A percentile compares a stretch with the other conserved stretches of the same genome.
These are phyloP conservation scores for Propithecus coquereli DNA, from an alignment of 2,113 vertebrate species.

Conservation along the genomic window DNA sequence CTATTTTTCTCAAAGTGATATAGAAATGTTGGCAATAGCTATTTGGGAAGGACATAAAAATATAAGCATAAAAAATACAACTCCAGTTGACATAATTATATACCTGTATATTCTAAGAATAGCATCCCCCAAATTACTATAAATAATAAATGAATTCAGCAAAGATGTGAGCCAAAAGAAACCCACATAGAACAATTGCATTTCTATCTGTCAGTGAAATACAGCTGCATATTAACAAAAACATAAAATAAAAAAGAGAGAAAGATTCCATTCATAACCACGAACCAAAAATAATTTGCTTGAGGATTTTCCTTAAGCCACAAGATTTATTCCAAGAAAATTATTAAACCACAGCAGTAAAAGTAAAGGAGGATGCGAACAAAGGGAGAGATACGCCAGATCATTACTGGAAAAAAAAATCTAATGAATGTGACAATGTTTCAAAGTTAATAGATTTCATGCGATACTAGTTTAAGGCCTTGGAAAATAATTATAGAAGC, in stretches of 20 bases:
- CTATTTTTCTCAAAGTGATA: background rate
- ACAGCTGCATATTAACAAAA: slow-evolving; percentile 57
- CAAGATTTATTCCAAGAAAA: slow-evolving; percentile 50
- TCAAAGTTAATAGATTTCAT: background rate
- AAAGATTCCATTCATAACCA: slow-evolving; percentile 43
- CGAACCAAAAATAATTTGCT: slow-evolving; percentile 58
- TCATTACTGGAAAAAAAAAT: background rate
- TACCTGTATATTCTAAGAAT: slow-evolving; percentile 64
- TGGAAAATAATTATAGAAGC: background rate
- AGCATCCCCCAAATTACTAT: slow-evolving; percentile 49
- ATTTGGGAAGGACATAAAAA: slow-evolving; percentile 30
- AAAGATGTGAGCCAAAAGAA: slow-evolving; percentile 57
- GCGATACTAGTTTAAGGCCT: background rate
- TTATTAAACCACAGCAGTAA: slow-evolving; percentile 32
- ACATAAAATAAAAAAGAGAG: slow-evolving; percentile 13
- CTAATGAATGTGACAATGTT: background rate
- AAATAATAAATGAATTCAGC: slow-evolving; percentile 63
- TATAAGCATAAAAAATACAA: slow-evolving; percentile 35
- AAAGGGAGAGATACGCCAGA: background rate
- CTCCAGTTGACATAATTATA: slow-evolving; percentile 49
- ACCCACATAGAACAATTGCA: slow-evolving; percentile 36
- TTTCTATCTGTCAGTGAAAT: slow-evolving; percentile 52
- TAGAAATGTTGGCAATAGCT: slow-evolving; percentile 37
- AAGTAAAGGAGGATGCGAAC: background rate
- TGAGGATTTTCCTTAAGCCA: slow-evolving; percentile 48